Evolutionary conservation across 2,888 invertebrate genomes (phyloP), one percentile per base, ranked within the genome.

Genomic region (Dioctria rufipes): DNA sequence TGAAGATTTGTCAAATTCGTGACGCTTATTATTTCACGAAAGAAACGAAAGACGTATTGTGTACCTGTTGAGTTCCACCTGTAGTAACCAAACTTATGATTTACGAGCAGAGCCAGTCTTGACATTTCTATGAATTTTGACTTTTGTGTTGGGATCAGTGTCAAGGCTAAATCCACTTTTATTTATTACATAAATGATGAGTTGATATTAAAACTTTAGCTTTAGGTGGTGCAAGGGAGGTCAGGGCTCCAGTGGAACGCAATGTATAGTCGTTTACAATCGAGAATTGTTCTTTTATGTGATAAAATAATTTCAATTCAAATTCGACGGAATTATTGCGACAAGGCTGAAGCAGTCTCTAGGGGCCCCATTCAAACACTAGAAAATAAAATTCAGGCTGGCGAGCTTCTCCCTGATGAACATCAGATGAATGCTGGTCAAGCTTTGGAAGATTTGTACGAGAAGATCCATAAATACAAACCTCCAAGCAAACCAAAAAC

Each of bases 371-470:
- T 91, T 86, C 86, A 90, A 79, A 85, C 90, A 49, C 91, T 94
- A 83, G 88, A 91, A 42, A 87, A 90, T 73, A 93, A 91, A 88
- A 91, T 95, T 46, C 86, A 90, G 58, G 89, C 89, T 73, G 93
- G 93, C 5, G 90, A 91, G 85, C 86, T 95, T 80, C 88, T 90
- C 83, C 90, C 91, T 78, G 98, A 98, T 89, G 88, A 91, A 37
- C 92, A 94, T 86, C 98, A 98, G 86, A 90, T 91, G 82, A 90
- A 90, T 85, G 92, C 97, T 11, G 92, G 94, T 43, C 88, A 92
- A 83, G 90, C 91, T 40, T 90, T 98, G 79, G 94, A 97, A 86
- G 89, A 89, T 46, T 92, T 96, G 8, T 93, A 94, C 86, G 88
- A 92, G 75, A 90, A 93, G 82, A 88, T 95, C 2, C 87, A 91